Base-by-base conservation (phyloP, 2,797 vertebrate species). In the Sciaenops ocellatus region DNA sequence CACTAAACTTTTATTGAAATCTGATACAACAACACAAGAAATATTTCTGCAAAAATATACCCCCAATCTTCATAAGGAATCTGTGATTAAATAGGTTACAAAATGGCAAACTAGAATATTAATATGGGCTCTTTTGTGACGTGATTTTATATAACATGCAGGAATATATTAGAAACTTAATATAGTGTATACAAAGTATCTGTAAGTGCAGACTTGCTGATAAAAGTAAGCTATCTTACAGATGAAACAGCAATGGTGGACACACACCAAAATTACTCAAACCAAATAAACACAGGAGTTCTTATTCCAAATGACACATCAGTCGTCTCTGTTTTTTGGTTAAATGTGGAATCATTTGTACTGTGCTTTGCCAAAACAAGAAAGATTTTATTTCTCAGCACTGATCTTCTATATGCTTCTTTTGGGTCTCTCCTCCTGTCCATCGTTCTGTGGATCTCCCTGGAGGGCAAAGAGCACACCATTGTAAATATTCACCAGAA, bases 41-140 rank as follows among this genome's bases (percentile, higher is more conserved):
- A 90, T 69, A 87, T 83, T 89, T 90, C 86, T 92, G 90, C 81
- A 94, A 94, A 94, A 93, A 94, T 93, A 93, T 90, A 94, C 73
- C 81, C 79, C 84, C 78, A 86, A 89, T 90, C 75, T 90, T 84
- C 57, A 91, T 73, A 74, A 84, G 80, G 75, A 90, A 88, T 92
- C 89, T 91, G 78, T 74, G 91, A 90, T 91, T 88, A 91, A 93
- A 92, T 93, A 93, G 74, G 77, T 86, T 87, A 90, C 77, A 92
- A 85, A 80, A 87, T 59, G 51, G 22, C 74, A 78, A 82, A 85
- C 69, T 83, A 64, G 18, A 92, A 89, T 85, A 87, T 67, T 66
- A 87, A 76, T 70, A 90, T 56, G 56, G 74, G 69, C 84, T 86
- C 67, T 82, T 82, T 82, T 77, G 44, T 73, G 63, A 73, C n/a